Evolutionary conservation across 1,140 invertebrate species (phyloP).

Genomic region (Spodoptera litura): DNA sequence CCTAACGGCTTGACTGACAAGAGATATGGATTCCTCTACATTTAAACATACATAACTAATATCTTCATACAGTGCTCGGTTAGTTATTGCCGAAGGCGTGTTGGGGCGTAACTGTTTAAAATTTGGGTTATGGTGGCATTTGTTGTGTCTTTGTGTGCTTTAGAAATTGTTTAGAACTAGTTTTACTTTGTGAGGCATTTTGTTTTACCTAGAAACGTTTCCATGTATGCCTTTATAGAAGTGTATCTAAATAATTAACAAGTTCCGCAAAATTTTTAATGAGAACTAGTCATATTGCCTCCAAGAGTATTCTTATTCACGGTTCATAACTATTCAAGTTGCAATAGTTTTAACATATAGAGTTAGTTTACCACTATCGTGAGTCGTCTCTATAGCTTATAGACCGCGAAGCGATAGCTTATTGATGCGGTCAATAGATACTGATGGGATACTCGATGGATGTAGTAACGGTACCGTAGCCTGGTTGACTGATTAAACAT

Average conservation of each 20-base stretch:
- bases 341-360: no score
- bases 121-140: constrained; percentile 8
- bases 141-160: not conserved
- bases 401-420: not conserved
- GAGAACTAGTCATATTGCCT: no score
- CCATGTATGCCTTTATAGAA: no score
- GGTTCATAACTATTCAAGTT: no score
- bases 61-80: not conserved
- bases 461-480: constrained; percentile 41
- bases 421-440: constrained; percentile 46
- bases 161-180: not conserved
- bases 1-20: no score
- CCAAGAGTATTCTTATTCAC: no score
- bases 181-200: not conserved
- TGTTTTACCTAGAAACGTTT: not conserved
- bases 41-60: no score
- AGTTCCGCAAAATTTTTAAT: no score
- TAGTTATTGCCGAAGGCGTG: not conserved
- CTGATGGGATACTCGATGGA: constrained; percentile 35
- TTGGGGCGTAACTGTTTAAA: not conserved
- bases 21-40: no score
- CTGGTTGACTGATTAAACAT: constrained; percentile 26
- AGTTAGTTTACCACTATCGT: not conserved
- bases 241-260: no score
- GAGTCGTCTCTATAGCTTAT: not conserved